These are phyloP conservation scores for Rhyacophila brunnea DNA, from an alignment of 1,140 invertebrate species.

Conservation along the genomic window DNA sequence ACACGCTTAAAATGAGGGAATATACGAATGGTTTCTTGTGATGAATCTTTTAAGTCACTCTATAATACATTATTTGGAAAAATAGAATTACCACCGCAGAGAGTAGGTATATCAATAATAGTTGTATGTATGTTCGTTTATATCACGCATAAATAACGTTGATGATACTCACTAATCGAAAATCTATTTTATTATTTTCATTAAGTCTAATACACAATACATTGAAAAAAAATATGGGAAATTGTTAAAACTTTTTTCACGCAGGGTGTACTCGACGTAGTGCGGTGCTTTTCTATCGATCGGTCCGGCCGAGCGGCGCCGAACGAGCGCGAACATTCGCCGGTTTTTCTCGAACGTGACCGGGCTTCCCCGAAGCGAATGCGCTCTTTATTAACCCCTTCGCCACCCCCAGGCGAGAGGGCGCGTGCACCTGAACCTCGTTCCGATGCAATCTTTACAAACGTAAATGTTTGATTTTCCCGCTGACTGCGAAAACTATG, in stretches of 20 bases:
- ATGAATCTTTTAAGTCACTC: too few species aligned
- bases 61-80: too few species aligned
- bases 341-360: neutral
- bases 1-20: too few species aligned
- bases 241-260: neutral
- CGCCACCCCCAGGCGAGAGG: constrained; percentile 11
- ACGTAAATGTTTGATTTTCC: neutral
- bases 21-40: too few species aligned
- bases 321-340: constrained; percentile 4
- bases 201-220: too few species aligned
- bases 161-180: too few species aligned
- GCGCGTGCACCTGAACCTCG: constrained; percentile 6
- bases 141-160: too few species aligned
- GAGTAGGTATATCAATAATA: too few species aligned
- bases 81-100: too few species aligned
- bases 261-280: constrained; percentile 26
- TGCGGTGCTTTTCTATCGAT: constrained; percentile 36
- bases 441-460: constrained; percentile 13
- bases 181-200: too few species aligned
- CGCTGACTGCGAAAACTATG: neutral
- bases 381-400: neutral
- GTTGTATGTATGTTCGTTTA: too few species aligned
- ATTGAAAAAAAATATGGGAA: too few species aligned
- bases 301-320: constrained; percentile 5
- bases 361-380: neutral